These are phyloP conservation scores for Graphium colonna DNA, from an alignment of 2,888 invertebrate species.

Conservation along the genomic window DNA sequence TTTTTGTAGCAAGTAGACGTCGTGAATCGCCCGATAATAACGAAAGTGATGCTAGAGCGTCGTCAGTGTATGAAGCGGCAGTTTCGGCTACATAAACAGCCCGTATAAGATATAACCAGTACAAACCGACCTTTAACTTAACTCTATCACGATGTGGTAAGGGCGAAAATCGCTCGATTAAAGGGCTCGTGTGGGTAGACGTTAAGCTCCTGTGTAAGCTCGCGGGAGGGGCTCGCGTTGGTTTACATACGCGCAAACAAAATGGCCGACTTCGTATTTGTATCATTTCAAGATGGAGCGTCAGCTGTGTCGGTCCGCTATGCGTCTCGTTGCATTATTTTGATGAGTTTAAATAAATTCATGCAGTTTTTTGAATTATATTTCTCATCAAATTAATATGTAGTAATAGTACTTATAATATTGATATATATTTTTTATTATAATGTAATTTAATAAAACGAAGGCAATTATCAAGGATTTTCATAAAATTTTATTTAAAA, in stretches of 20 bases:
- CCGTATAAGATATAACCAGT: constrained; percentile 60
- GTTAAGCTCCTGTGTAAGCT: constrained; percentile 49
- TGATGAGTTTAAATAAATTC: background rate
- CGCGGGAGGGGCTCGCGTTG: constrained; percentile 58
- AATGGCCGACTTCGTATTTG: constrained; percentile 67
- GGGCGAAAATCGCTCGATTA: constrained; percentile 33
- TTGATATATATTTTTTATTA: too few species aligned
- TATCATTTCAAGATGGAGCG: constrained; percentile 27
- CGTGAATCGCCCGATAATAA: constrained; percentile 80
- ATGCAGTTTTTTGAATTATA: background rate
- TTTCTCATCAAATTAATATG: too few species aligned
- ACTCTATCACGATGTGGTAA: constrained; percentile 35
- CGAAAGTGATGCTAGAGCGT: constrained; percentile 77
- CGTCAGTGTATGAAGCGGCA: constrained; percentile 78
- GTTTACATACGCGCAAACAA: constrained; percentile 64
- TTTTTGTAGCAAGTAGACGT: constrained; percentile 72
- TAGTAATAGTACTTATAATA: background rate
- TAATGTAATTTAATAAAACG: too few species aligned
- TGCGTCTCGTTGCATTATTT: background rate
- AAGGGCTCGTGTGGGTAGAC: constrained; percentile 39
- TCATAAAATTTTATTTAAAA: too few species aligned
- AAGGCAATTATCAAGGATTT: too few species aligned
- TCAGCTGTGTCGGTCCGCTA: constrained; percentile 3
- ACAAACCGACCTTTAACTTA: constrained; percentile 31
- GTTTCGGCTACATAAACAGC: constrained; percentile 80